phyloP scores from a whole-genome alignment of 1,140 invertebrate species.

The Atopsyche davidsoni region DNA sequence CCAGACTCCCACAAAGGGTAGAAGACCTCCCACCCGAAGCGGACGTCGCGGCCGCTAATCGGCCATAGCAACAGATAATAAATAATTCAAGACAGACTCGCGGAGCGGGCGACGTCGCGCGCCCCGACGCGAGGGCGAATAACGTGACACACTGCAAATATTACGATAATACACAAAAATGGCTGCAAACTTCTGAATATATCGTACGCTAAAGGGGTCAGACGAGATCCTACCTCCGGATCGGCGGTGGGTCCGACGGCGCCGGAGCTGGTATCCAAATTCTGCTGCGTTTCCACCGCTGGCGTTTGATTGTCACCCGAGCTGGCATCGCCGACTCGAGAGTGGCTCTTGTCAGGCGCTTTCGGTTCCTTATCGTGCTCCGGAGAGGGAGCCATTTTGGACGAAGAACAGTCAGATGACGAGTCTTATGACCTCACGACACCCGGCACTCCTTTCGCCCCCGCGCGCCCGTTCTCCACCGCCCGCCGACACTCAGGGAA shows the following conservation, averaged over 20 bases:
- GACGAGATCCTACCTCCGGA: constrained; percentile 9
- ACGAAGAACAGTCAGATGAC: constrained; percentile 50
- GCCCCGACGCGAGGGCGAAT: neutral
- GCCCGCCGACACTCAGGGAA: constrained; percentile 16
- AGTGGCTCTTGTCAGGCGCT: constrained; percentile 53
- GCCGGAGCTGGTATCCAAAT: constrained; percentile 14
- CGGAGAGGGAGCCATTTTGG: constrained; percentile 65
- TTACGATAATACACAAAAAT: constrained; percentile 3
- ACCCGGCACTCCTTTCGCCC: constrained; percentile 39
- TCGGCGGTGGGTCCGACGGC: constrained; percentile 8
- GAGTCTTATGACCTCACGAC: constrained; percentile 48
- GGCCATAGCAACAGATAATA: too few relatives aligned
- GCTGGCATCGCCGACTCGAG: constrained; percentile 12
- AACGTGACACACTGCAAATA: neutral
- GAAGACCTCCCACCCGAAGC: too few relatives aligned
- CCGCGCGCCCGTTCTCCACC: constrained; percentile 21
- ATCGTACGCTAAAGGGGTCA: constrained; percentile 2
- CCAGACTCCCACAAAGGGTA: too few relatives aligned
- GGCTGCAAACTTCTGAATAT: constrained; percentile 1
- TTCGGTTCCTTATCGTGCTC: constrained; percentile 64
- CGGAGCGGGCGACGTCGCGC: neutral
- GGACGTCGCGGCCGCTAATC: too few relatives aligned
- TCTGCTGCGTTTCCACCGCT: constrained; percentile 16
- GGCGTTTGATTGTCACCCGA: constrained; percentile 13
- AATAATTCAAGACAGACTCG: too few relatives aligned